phyloP scores from a whole-genome alignment of 2,888 invertebrate species.

The Allygus modestus region DNA sequence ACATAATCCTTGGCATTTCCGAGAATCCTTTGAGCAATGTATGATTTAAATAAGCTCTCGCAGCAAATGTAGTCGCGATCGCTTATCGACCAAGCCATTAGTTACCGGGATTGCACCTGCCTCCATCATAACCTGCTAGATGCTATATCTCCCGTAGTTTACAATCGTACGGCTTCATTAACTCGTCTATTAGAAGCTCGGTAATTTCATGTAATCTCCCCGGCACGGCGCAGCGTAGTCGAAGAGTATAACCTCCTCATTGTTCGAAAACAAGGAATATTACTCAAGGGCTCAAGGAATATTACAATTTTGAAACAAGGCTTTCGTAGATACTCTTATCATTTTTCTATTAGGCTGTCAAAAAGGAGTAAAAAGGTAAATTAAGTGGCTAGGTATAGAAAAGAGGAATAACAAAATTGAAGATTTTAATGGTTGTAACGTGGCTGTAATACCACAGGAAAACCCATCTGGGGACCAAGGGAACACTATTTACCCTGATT shows the following conservation, averaged over 20 bases:
- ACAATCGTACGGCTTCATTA: slow-evolving; percentile 10
- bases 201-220: background rate
- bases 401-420: no score
- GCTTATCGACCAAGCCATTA: slow-evolving; percentile 23
- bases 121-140: slow-evolving; percentile 1
- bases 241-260: background rate
- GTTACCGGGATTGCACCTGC: background rate
- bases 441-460: no score
- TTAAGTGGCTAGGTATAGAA: no score
- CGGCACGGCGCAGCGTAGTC: background rate
- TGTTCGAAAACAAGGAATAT: background rate
- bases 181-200: background rate
- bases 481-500: no score
- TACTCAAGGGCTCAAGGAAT: no score
- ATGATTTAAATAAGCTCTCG: slow-evolving; percentile 48
- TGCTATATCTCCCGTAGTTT: background rate
- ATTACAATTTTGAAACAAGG: no score
- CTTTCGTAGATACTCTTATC: no score
- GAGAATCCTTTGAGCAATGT: slow-evolving; percentile 23
- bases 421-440: no score
- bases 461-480: no score
- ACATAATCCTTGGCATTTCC: slow-evolving; percentile 44
- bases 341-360: no score
- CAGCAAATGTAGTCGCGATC: slow-evolving; percentile 31
- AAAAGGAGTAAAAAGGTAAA: no score